A percentile compares a stretch with the other conserved stretches of the same genome.
Evolutionary conservation across 2,888 invertebrate species (phyloP).

Genomic region (Sicus ferrugineus): DNA sequence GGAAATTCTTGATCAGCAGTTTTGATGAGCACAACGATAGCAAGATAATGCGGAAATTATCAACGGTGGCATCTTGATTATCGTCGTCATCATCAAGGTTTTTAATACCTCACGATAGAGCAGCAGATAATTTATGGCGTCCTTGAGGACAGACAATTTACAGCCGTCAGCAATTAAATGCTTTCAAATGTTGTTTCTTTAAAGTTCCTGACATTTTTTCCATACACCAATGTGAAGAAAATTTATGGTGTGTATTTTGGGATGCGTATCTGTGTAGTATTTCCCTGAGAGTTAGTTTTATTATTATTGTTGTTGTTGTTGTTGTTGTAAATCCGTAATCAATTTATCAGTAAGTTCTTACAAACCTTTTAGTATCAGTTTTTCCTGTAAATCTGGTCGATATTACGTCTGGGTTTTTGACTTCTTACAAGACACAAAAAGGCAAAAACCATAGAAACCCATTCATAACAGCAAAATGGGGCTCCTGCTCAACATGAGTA

Average conservation of each 20-base stretch:
- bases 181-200: conserved; percentile 10
- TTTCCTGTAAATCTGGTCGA: no score
- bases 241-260: not conserved
- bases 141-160: not conserved
- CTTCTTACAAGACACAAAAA: no score
- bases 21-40: not conserved
- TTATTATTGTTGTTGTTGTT: not conserved
- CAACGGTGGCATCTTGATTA: not conserved
- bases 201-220: not conserved
- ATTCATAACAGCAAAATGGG: no score
- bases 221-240: not conserved
- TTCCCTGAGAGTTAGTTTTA: no score
- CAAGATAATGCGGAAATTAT: no score
- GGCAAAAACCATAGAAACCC: no score
- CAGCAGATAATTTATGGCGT: conserved; percentile 2
- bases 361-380: no score
- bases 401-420: no score
- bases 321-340: not conserved
- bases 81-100: not conserved
- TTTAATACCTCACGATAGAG: not conserved
- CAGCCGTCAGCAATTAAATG: conserved; percentile 11
- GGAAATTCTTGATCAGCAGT: not conserved
- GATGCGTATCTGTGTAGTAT: not conserved
- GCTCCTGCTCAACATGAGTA: no score
- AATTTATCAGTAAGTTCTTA: not conserved